Percentiles rank a stretch among this genome's conserved stretches.
phyloP scores from a whole-genome alignment of 2,797 vertebrate species.

The Stomatorhinus walkeri region DNA sequence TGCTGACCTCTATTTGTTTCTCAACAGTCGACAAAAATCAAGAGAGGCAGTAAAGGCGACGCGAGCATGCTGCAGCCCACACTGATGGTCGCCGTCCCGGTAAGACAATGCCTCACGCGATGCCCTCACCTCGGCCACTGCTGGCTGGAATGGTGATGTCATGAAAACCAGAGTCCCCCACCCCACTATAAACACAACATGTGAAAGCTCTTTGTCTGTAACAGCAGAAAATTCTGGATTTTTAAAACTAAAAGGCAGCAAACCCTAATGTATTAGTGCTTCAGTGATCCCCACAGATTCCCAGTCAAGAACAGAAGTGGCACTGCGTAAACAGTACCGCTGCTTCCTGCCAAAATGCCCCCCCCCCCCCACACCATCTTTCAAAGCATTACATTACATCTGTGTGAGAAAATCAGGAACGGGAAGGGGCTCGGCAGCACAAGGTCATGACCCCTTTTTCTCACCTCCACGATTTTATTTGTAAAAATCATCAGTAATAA shows the following conservation, averaged over 20 bases:
- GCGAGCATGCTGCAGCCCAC: slow-evolving; percentile 78
- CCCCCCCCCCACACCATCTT: neutral
- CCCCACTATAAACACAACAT: slow-evolving; percentile 67
- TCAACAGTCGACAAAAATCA: slow-evolving; percentile 87
- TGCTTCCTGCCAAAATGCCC: neutral
- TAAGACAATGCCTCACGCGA: slow-evolving; percentile 41
- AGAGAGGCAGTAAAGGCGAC: slow-evolving; percentile 90
- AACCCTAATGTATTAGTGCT: slow-evolving; percentile 21
- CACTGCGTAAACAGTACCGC: neutral
- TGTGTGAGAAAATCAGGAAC: neutral
- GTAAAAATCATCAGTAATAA: neutral
- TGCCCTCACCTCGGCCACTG: slow-evolving; percentile 12
- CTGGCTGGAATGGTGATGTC: slow-evolving; percentile 23
- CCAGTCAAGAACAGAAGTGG: slow-evolving; percentile 9
- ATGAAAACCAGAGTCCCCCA: slow-evolving; percentile 39
- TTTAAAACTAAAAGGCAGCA: neutral
- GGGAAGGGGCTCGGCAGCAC: neutral
- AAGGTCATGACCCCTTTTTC: neutral
- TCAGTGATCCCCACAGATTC: slow-evolving; percentile 3
- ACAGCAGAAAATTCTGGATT: slow-evolving; percentile 32
- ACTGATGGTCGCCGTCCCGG: slow-evolving; percentile 87
- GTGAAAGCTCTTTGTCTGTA: slow-evolving; percentile 54
- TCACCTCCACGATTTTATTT: neutral
- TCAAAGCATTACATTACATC: neutral
- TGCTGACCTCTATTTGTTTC: neutral